A percentile compares a stretch with the other conserved stretches of the same genome.
Conservation (phyloP, 2,888 invertebrate genomes). For the Eilema caniola region DNA sequence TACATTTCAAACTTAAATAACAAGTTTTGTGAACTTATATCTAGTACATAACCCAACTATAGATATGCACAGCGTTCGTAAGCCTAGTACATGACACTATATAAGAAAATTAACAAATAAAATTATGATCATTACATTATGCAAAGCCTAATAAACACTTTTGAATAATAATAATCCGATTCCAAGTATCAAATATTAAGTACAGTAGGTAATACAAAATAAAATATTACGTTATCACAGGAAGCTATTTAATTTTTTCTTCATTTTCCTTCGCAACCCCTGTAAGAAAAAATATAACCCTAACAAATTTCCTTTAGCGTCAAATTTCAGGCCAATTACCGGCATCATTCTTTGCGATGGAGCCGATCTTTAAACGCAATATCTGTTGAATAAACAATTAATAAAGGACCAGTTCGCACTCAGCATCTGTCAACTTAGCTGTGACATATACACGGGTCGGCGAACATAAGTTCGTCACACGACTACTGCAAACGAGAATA, state of each 20-base stretch:
- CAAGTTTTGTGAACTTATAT: too few species aligned
- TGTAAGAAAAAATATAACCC: slow-evolving; percentile 32
- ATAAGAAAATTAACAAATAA: too few species aligned
- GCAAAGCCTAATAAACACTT: too few species aligned
- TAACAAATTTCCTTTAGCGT: slow-evolving; percentile 36
- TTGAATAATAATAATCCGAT: too few species aligned
- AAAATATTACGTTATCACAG: neutral
- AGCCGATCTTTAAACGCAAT: slow-evolving; percentile 36
- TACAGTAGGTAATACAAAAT: neutral
- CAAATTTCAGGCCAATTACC: slow-evolving; percentile 38
- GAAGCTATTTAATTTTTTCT: neutral
- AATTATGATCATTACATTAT: too few species aligned
- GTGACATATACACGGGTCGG: slow-evolving; percentile 53
- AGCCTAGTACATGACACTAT: too few species aligned
- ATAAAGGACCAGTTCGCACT: slow-evolving; percentile 49
- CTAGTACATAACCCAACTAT: too few species aligned
- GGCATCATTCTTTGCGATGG: slow-evolving; percentile 2
- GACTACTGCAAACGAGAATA: neutral
- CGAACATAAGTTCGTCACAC: slow-evolving; percentile 29
- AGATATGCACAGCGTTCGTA: too few species aligned
- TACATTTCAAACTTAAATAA: too few species aligned
- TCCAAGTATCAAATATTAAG: too few species aligned
- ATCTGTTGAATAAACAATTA: slow-evolving; percentile 47
- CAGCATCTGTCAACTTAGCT: slow-evolving; percentile 57
- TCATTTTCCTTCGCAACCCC: neutral